These are phyloP conservation scores for Digitonthophagus gazella DNA, from an alignment of 2,888 invertebrate genomes.

Conservation along the genomic window DNA sequence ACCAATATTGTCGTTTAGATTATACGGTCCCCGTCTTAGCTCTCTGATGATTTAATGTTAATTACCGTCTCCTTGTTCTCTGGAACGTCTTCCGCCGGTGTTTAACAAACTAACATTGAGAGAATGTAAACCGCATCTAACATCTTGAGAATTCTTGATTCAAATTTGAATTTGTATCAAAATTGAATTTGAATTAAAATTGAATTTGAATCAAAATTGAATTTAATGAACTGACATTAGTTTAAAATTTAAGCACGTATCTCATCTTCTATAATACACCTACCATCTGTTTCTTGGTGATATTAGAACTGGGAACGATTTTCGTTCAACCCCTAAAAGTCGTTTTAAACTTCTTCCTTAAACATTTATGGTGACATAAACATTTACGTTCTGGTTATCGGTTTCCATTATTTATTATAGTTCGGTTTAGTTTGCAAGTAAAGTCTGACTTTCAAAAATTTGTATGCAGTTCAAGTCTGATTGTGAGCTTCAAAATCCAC, in stretches of 20 bases:
- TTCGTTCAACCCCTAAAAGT: too few species aligned
- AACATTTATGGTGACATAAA: too few species aligned
- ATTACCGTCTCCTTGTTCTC: slow-evolving; percentile 6
- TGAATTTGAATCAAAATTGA: too few species aligned
- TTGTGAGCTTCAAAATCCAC: background rate
- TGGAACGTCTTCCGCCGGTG: background rate
- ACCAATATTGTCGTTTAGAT: slow-evolving; percentile 29
- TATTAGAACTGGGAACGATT: too few species aligned
- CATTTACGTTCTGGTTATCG: background rate
- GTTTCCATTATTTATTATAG: background rate
- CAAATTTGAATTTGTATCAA: too few species aligned
- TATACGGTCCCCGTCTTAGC: slow-evolving; percentile 21
- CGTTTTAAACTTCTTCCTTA: too few species aligned
- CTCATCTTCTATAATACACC: too few species aligned
- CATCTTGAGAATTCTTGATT: too few species aligned
- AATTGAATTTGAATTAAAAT: too few species aligned
- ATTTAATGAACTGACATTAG: too few species aligned
- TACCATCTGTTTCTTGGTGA: too few species aligned
- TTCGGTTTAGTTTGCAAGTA: background rate
- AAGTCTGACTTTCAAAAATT: background rate
- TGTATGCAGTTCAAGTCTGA: background rate
- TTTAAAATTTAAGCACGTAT: too few species aligned
- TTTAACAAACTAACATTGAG: background rate
- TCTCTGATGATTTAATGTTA: slow-evolving; percentile 16
- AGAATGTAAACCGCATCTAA: background rate